These are phyloP conservation scores for Coptodon bakossiorum DNA, from an alignment of 2,113 vertebrate species.

Conservation along the genomic window DNA sequence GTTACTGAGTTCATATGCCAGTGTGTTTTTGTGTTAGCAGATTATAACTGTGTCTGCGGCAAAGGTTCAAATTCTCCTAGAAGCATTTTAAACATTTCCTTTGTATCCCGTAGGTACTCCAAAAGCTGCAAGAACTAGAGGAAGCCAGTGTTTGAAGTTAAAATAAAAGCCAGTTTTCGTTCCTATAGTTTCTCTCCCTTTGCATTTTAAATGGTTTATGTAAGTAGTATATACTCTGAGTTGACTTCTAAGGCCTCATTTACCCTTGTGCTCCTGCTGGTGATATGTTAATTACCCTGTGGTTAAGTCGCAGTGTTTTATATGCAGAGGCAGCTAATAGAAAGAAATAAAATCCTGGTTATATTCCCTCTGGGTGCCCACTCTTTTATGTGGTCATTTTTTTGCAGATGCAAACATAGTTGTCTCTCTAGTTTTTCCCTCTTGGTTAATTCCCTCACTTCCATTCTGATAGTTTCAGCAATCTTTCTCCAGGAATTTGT, in stretches of 20 bases:
- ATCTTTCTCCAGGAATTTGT: background rate
- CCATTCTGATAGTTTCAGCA: background rate
- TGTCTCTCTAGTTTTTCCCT: background rate
- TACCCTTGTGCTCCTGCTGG: background rate
- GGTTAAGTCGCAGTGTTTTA: background rate
- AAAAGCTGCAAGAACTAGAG: background rate
- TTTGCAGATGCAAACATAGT: background rate
- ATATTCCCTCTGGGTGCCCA: background rate
- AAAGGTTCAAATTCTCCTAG: background rate
- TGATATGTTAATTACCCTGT: background rate
- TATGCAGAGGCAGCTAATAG: background rate
- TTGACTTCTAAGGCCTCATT: background rate
- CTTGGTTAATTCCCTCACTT: background rate
- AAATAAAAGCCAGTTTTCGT: background rate
- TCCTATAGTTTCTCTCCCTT: background rate
- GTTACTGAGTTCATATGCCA: conserved; percentile 39
- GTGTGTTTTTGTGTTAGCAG: conserved; percentile 18
- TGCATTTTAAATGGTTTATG: background rate
- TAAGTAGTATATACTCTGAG: background rate
- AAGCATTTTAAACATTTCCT: background rate
- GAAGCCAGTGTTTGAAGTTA: background rate
- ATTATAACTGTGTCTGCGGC: conserved; percentile 26
- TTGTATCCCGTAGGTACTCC: background rate
- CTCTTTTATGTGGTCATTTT: background rate
- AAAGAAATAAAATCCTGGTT: background rate